phyloP scores from a whole-genome alignment of 2,888 invertebrate species.

The Allolobophora icterica region DNA sequence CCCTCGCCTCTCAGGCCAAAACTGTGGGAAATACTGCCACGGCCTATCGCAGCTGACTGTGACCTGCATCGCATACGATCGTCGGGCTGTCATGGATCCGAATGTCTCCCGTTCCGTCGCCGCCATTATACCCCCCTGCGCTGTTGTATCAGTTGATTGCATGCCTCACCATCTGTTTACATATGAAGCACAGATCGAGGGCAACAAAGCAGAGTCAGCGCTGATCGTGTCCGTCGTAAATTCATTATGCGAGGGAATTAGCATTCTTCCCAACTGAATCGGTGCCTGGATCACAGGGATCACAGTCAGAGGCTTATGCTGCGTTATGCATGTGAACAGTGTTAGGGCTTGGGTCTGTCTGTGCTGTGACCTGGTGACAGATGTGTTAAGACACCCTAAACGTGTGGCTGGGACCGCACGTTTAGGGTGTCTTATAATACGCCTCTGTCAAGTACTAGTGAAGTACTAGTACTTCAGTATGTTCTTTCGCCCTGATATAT shows the following conservation, averaged over 20 bases:
- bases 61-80: not conserved
- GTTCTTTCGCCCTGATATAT: no score
- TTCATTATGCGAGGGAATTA: not conserved
- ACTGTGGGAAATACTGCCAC: not conserved
- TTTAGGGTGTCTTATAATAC: no score
- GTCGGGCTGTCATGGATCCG: not conserved
- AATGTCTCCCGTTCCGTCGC: not conserved
- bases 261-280: slow-evolving; percentile 5
- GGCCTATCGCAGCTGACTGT: not conserved
- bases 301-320: no score
- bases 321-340: no score
- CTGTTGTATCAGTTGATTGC: not conserved
- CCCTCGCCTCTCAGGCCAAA: not conserved
- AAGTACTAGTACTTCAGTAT: no score
- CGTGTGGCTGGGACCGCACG: no score
- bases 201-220: not conserved
- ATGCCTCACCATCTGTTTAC: not conserved
- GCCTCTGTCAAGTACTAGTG: no score
- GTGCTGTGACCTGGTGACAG: no score
- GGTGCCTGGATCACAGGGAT: not conserved
- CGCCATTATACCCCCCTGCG: not conserved
- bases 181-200: not conserved
- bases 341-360: no score
- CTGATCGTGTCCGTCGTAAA: not conserved
- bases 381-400: no score